These are phyloP conservation scores for Nephrotoma appendiculata DNA, from an alignment of 2,888 invertebrate species.

Conservation along the genomic window DNA sequence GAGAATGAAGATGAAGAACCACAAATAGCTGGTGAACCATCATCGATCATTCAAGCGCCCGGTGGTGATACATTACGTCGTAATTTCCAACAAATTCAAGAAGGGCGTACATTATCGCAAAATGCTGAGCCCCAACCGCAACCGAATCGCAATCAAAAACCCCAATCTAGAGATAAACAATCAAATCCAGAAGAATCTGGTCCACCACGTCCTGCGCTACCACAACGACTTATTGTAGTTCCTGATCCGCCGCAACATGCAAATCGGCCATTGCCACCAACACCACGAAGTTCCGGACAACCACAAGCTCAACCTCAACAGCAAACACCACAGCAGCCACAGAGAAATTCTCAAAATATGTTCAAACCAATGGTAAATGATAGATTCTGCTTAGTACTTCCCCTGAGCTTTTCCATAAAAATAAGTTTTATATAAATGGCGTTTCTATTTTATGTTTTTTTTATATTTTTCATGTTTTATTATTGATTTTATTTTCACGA, in stretches of 20 bases:
- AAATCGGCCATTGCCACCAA: slow-evolving; percentile 66
- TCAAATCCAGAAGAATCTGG: slow-evolving; percentile 66
- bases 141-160: slow-evolving; percentile 39
- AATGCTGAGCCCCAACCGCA: slow-evolving; percentile 43
- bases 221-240: slow-evolving; percentile 82
- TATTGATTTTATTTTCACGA: not conserved
- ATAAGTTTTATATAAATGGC: not conserved
- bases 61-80: slow-evolving; percentile 91
- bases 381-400: not conserved
- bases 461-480: not conserved
- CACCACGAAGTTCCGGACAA: slow-evolving; percentile 54
- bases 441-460: not conserved
- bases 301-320: slow-evolving; percentile 34
- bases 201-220: slow-evolving; percentile 75
- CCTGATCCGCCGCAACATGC: slow-evolving; percentile 64
- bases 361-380: slow-evolving; percentile 73
- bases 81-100: slow-evolving; percentile 97
- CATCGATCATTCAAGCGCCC: slow-evolving; percentile 73
- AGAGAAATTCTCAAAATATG: slow-evolving; percentile 69
- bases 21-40: slow-evolving; percentile 83
- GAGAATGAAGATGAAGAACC: slow-evolving; percentile 95
- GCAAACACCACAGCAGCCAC: slow-evolving; percentile 47
- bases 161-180: slow-evolving; percentile 27
- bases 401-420: not conserved
- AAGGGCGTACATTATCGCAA: slow-evolving; percentile 46